Evolutionary conservation across 37 sponge, comb jelly and placozoan genomes (phyloP).

Genomic region (Cliona cf. orientalis): DNA sequence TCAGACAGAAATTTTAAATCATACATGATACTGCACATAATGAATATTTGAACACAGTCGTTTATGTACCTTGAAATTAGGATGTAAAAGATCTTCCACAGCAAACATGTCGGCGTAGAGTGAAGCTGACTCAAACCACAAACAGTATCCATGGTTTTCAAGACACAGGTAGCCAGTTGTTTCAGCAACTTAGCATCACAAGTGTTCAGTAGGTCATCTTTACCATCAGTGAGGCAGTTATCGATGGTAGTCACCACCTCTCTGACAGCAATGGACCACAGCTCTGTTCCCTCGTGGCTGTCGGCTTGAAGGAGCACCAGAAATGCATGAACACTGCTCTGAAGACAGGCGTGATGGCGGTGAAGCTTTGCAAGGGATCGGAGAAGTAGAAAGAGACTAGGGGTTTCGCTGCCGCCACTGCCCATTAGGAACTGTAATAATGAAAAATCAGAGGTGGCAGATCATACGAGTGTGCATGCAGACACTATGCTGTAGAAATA

Average conservation of each 20-base stretch:
- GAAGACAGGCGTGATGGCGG: conserved; percentile 21
- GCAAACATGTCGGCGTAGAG: conserved; percentile 33
- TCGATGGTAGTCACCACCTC: conserved; percentile 20
- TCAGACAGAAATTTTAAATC: too few relatives aligned
- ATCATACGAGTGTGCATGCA: too few relatives aligned
- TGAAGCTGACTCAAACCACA: conserved; percentile 33
- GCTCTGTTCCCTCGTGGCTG: conserved; percentile 25
- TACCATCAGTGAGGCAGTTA: neutral
- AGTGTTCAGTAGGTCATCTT: conserved; percentile 8
- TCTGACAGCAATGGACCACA: conserved; percentile 37
- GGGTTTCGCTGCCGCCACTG: neutral
- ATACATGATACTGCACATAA: too few relatives aligned
- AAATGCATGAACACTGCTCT: conserved; percentile 10
- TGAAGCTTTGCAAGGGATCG: conserved; percentile 26
- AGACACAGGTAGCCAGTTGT: conserved; percentile 26
- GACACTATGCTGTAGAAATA: too few relatives aligned
- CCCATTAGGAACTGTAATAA: conserved; percentile 59
- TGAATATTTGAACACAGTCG: too few relatives aligned
- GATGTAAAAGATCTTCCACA: conserved; percentile 68
- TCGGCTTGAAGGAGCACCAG: conserved; percentile 28
- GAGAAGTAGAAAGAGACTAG: conserved; percentile 36
- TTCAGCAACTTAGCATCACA: conserved; percentile 18
- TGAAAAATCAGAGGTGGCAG: too few relatives aligned
- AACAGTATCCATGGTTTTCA: conserved; percentile 33
- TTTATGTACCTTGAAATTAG: conserved; percentile 51